Percentiles rank a stretch among this genome's conserved stretches.
phyloP scores from a whole-genome alignment of 2,113 vertebrate species.

The Dasypus novemcinctus region DNA sequence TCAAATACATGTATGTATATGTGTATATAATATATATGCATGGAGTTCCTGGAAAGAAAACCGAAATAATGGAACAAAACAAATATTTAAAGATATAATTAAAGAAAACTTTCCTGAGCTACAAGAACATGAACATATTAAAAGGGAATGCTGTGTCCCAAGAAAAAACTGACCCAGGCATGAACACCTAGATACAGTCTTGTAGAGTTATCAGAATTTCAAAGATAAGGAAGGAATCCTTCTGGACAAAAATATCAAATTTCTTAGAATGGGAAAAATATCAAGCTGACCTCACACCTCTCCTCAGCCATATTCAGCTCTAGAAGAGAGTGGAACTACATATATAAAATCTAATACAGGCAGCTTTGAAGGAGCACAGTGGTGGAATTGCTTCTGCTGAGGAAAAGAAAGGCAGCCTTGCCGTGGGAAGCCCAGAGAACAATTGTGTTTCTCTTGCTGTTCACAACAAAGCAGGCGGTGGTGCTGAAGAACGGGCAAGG shows the following conservation, averaged over 20 bases:
- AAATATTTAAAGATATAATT: background rate
- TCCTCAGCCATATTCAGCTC: background rate
- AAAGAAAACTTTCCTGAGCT: background rate
- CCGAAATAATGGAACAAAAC: too few species aligned
- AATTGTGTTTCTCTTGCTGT: rapidly evolving
- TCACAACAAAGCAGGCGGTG: background rate
- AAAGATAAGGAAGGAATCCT: background rate
- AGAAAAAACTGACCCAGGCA: background rate
- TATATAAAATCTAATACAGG: rapidly evolving
- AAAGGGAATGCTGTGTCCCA: background rate
- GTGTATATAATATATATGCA: background rate
- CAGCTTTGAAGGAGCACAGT: background rate
- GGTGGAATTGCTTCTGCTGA: too few species aligned
- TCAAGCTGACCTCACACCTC: background rate
- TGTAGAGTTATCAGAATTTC: background rate
- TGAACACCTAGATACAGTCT: background rate
- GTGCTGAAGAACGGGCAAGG: rapidly evolving
- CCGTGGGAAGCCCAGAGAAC: too few species aligned
- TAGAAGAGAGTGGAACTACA: background rate
- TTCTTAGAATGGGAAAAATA: background rate
- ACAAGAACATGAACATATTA: background rate
- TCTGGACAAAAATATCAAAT: background rate
- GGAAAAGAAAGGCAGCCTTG: too few species aligned
- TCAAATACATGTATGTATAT: background rate
- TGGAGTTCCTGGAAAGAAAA: slow-evolving; percentile 3